These are phyloP conservation scores for Scalopus aquaticus DNA, from an alignment of 2,113 vertebrate genomes.

Conservation along the genomic window DNA sequence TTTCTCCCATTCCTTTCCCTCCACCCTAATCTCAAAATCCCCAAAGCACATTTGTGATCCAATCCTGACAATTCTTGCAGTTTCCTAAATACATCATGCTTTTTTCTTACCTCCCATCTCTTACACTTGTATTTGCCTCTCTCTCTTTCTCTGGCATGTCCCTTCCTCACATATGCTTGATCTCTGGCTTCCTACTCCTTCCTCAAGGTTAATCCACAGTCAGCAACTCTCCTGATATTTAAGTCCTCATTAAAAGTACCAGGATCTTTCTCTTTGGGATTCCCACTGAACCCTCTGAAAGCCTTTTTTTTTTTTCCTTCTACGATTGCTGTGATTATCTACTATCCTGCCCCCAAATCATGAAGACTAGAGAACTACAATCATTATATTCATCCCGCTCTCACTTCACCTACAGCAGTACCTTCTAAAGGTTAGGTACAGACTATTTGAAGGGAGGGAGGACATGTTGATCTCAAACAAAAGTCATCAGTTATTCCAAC, in stretches of 20 bases:
- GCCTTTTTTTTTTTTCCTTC: neutral
- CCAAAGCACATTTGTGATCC: neutral
- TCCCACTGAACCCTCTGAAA: neutral
- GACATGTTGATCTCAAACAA: neutral
- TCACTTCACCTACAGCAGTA: neutral
- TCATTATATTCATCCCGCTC: neutral
- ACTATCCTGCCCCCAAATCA: neutral
- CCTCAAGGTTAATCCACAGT: neutral
- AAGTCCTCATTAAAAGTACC: neutral
- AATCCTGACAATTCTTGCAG: neutral
- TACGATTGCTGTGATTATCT: neutral
- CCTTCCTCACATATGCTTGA: neutral
- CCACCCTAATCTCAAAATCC: neutral
- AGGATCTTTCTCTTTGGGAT: neutral
- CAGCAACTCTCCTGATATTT: neutral
- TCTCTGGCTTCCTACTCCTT: neutral
- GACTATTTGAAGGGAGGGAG: neutral
- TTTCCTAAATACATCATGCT: neutral
- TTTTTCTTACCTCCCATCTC: neutral
- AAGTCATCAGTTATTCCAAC: too few species aligned
- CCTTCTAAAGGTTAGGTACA: neutral
- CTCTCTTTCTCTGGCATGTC: neutral
- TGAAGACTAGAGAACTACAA: neutral
- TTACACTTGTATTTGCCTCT: neutral
- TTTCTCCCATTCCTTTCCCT: neutral